phyloP scores from a whole-genome alignment of 2,888 invertebrate species.

The Apeira syringaria region DNA sequence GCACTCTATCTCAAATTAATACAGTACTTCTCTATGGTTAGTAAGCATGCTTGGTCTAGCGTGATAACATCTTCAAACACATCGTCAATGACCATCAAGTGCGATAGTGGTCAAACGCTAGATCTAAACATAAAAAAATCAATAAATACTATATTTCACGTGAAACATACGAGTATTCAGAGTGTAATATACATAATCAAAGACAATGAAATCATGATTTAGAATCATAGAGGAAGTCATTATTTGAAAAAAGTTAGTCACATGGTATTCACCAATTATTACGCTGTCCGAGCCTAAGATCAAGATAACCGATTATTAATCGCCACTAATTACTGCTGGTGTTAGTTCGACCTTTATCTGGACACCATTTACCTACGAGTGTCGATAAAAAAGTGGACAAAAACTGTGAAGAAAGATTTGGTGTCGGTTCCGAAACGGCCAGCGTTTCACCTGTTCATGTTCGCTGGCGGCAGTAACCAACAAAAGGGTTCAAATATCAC shows the following conservation, averaged over 20 bases:
- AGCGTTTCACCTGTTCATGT: constrained; percentile 76
- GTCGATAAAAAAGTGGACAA: constrained; percentile 67
- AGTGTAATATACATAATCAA: constrained; percentile 30
- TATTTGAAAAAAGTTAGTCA: constrained; percentile 23
- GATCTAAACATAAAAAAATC: too few species aligned
- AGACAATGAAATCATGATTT: constrained; percentile 37
- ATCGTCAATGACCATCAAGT: too few species aligned
- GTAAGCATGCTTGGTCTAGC: too few species aligned
- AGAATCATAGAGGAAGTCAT: constrained; percentile 39
- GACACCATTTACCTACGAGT: constrained; percentile 72
- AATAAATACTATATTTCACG: too few species aligned
- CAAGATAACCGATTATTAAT: constrained; percentile 83
- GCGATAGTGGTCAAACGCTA: too few species aligned
- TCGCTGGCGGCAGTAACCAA: constrained; percentile 72
- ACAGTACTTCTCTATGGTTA: too few species aligned
- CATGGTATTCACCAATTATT: constrained; percentile 61
- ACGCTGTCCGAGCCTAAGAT: constrained; percentile 63
- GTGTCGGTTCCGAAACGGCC: constrained; percentile 52
- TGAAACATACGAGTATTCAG: too few species aligned
- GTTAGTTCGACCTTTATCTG: constrained; percentile 81
- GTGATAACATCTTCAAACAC: too few species aligned
- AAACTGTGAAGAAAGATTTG: constrained; percentile 77
- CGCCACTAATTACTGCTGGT: constrained; percentile 82
- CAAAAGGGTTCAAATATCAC: constrained; percentile 82
- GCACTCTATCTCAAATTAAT: too few species aligned